Evolutionary conservation across 1,140 invertebrate genomes (phyloP), one percentile per base, ranked within the genome.

Genomic region (Lutraria rhynchaena): DNA sequence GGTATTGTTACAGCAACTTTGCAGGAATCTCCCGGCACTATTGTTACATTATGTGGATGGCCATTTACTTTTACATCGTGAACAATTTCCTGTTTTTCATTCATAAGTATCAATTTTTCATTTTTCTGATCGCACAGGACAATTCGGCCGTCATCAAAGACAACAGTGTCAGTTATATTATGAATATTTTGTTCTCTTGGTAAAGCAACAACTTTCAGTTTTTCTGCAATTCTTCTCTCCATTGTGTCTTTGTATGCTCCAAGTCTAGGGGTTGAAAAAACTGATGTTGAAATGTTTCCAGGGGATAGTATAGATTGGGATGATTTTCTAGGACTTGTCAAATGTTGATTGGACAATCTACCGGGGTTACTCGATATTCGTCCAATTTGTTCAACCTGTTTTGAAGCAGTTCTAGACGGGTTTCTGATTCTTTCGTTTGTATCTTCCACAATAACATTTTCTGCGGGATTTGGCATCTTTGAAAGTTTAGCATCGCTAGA

Each of bases 1-100:
- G 75, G 75, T 24, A 67, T 53, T 35, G 75, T 77, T 0, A 67
- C 75, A 41, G 75, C 75, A 57, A 77, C 44, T 33, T 44, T 41
- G 0, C n/a, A 22, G 1, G 4, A 7, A 37, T 1, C n/a, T 11
- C 31, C 75, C 7, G 60, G 49, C 15, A 77, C n/a, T 24, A n/a
- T 51, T 24, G 75, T 35, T 11, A 77, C 35, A 22, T 77, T 67
- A 55, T 77, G 75, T 17, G 75, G 75, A 55, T 55, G 41, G 17
- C 53, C 44, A 55, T 33, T n/a, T 15, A 77, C 24, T 22, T 67
- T 31, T 24, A 67, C 29, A 29, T 65, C 61, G 57, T 31, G 3
- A 37, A 19, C n/a, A 2, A 63, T 24, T 29, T 57, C 19, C 13
- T 65, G 51, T 22, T 41, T 31, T 19, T 37, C 5, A 29, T 65